phyloP scores from a whole-genome alignment of 2,797 vertebrate genomes.

The Taenioides sp. region DNA sequence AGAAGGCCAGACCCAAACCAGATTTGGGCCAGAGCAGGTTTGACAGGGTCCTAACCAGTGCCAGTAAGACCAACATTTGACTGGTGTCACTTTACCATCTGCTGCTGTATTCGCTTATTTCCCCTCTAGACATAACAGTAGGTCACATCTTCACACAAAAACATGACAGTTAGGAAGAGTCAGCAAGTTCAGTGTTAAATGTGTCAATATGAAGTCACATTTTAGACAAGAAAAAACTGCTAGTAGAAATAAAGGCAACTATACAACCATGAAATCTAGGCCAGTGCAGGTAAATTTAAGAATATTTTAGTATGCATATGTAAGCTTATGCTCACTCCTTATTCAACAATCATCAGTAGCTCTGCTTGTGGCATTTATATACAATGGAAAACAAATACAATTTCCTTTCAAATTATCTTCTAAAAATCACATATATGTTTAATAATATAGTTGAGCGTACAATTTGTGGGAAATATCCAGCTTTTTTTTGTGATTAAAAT shows the following conservation, averaged over 20 bases:
- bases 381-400: too few relatives aligned
- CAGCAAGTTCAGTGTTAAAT: neutral
- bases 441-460: too few relatives aligned
- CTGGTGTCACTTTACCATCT: slow-evolving; percentile 53
- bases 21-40: slow-evolving; percentile 30
- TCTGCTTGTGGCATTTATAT: too few relatives aligned
- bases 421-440: too few relatives aligned
- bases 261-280: neutral
- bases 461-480: too few relatives aligned
- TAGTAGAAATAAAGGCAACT: too few relatives aligned
- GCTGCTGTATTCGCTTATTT: slow-evolving; percentile 30
- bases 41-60: slow-evolving; percentile 41
- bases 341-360: too few relatives aligned
- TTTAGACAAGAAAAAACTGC: neutral
- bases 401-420: too few relatives aligned
- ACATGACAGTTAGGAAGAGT: neutral
- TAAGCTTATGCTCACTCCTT: too few relatives aligned
- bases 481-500: too few relatives aligned
- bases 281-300: neutral
- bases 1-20: neutral
- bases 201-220: neutral
- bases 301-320: too few relatives aligned
- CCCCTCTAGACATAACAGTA: slow-evolving; percentile 25
- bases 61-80: slow-evolving; percentile 33
- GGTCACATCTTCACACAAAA: slow-evolving; percentile 14